Evolutionary conservation across 2,888 invertebrate species (phyloP).

Genomic region (Danaus chrysippus): DNA sequence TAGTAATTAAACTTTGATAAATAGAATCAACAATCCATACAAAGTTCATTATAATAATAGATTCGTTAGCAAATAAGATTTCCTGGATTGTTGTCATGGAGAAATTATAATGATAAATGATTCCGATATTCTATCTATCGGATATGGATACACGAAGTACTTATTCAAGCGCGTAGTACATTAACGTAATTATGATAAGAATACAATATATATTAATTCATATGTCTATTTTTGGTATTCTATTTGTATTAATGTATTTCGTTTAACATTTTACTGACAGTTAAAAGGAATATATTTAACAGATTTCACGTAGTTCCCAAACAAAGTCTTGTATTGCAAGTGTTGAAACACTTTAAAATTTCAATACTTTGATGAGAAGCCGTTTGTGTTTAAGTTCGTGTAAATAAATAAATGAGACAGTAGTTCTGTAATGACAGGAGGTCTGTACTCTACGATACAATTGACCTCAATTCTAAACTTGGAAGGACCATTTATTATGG

Average conservation of each 20-base stretch:
- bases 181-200: background rate
- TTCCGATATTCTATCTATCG: background rate
- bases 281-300: too few species aligned
- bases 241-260: too few species aligned
- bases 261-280: too few species aligned
- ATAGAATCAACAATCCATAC: background rate
- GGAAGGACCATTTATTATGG: constrained; percentile 2
- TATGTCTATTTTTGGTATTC: too few species aligned
- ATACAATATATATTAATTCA: background rate
- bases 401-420: background rate
- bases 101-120: background rate
- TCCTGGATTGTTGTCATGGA: background rate
- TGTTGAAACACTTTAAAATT: too few species aligned
- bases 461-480: constrained; percentile 2
- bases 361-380: too few species aligned
- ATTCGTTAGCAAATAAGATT: background rate
- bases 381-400: background rate
- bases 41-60: background rate
- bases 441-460: background rate
- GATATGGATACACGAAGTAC: background rate
- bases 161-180: too few species aligned
- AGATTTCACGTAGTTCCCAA: too few species aligned
- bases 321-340: too few species aligned
- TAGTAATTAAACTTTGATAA: background rate
- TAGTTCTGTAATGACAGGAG: too few species aligned